These are phyloP conservation scores for Hemiscyllium ocellatum DNA, from an alignment of 2,113 vertebrate genomes.

Conservation along the genomic window DNA sequence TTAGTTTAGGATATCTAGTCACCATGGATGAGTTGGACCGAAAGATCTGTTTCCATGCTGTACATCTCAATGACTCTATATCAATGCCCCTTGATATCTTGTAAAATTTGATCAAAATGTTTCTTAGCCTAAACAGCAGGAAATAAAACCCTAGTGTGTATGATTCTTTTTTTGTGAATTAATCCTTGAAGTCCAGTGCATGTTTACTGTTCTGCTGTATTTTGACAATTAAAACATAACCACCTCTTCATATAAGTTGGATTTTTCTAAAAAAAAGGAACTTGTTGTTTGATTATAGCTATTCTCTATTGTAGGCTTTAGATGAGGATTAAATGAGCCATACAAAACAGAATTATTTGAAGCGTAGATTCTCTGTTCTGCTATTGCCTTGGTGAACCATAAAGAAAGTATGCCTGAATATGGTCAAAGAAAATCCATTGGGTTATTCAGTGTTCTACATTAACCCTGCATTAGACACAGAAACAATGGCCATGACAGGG, in stretches of 20 bases:
- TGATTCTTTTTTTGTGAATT: neutral
- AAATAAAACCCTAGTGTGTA: too few relatives aligned
- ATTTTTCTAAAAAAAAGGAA: neutral
- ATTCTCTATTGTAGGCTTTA: neutral
- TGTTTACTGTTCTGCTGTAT: neutral
- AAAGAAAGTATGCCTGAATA: neutral
- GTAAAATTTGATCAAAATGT: neutral
- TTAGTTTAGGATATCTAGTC: too few relatives aligned
- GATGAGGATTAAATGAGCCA: neutral
- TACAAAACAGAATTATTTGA: neutral
- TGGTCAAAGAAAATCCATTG: neutral
- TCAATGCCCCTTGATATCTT: neutral
- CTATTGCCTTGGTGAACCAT: neutral
- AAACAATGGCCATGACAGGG: neutral
- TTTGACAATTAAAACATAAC: neutral
- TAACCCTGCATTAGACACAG: neutral
- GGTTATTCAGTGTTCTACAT: too few relatives aligned
- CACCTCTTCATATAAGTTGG: neutral
- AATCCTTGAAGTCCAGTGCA: neutral
- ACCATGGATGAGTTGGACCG: too few relatives aligned
- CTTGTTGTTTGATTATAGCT: neutral
- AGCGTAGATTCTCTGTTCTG: neutral
- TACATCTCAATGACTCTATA: too few relatives aligned
- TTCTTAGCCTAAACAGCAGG: too few relatives aligned
- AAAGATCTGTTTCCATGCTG: too few relatives aligned